Percentiles rank a stretch among this genome's conserved stretches.
phyloP scores from a whole-genome alignment of 2,113 vertebrate species.

The Gymnobelideus leadbeateri region DNA sequence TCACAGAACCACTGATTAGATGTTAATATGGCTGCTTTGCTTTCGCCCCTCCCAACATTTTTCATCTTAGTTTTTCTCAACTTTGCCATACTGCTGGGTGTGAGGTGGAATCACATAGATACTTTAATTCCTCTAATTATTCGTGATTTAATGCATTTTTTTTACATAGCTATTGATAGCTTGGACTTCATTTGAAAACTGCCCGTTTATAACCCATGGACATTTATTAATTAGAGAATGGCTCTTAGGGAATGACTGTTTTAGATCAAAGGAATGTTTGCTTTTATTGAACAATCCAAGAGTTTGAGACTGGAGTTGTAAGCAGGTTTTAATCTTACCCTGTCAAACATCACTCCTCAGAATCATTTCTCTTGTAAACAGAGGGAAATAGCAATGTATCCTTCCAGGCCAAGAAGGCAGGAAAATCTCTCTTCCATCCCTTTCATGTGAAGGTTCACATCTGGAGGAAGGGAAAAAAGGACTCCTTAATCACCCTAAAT shows the following conservation, averaged over 20 bases:
- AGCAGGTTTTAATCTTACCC: not conserved
- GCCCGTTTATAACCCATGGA: not conserved
- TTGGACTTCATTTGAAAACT: not conserved
- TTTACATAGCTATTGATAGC: not conserved
- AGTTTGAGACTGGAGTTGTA: not conserved
- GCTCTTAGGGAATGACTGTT: not conserved
- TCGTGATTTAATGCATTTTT: not conserved
- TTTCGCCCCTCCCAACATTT: not conserved
- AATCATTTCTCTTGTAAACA: not conserved
- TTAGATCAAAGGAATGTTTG: not conserved
- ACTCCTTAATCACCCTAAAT: not conserved
- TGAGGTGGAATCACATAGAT: not conserved
- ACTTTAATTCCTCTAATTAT: not conserved
- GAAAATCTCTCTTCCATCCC: not conserved
- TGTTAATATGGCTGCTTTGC: not conserved
- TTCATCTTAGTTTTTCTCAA: not conserved
- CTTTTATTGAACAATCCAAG: not conserved
- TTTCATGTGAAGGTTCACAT: not conserved
- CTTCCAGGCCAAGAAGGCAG: not conserved
- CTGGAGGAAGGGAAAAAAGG: not conserved
- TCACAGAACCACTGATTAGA: not conserved
- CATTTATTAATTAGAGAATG: slow-evolving; percentile 1
- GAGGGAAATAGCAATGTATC: not conserved
- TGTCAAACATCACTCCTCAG: not conserved
- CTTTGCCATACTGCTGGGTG: not conserved